phyloP scores from a whole-genome alignment of 2,113 vertebrate species.

The Cyprinodon variegatus region DNA sequence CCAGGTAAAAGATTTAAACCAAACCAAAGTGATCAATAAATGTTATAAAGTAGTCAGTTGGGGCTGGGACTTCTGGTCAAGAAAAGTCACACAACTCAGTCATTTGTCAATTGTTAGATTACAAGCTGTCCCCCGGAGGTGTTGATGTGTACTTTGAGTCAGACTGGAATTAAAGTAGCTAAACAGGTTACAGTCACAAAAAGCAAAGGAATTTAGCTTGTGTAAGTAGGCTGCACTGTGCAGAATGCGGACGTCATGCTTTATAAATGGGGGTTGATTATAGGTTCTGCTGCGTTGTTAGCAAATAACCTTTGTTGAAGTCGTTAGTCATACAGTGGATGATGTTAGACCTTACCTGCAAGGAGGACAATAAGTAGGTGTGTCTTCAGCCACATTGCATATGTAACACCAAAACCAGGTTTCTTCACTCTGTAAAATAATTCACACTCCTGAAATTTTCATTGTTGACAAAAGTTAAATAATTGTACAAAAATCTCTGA shows the following conservation, averaged over 20 bases:
- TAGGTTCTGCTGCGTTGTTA: background rate
- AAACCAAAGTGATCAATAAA: background rate
- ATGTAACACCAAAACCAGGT: background rate
- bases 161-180: conserved; percentile 32
- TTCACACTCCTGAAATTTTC: background rate
- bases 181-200: conserved; percentile 40
- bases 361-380: conserved; percentile 46
- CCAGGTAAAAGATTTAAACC: background rate
- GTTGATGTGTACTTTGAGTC: background rate
- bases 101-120: background rate
- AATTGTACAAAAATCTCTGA: background rate
- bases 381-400: conserved; percentile 22
- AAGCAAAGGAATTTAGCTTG: conserved; percentile 6
- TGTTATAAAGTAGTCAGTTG: background rate
- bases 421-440: conserved; percentile 47
- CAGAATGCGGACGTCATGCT: background rate
- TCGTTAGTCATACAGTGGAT: background rate
- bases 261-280: conserved; percentile 27
- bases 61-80: background rate
- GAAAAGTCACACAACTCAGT: background rate
- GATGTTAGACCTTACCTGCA: conserved; percentile 49
- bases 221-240: too few relatives aligned
- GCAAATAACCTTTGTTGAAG: background rate
- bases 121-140: background rate
- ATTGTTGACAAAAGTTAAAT: background rate